These are phyloP conservation scores for Dusona sp. DNA, from an alignment of 2,888 invertebrate species.

Conservation along the genomic window DNA sequence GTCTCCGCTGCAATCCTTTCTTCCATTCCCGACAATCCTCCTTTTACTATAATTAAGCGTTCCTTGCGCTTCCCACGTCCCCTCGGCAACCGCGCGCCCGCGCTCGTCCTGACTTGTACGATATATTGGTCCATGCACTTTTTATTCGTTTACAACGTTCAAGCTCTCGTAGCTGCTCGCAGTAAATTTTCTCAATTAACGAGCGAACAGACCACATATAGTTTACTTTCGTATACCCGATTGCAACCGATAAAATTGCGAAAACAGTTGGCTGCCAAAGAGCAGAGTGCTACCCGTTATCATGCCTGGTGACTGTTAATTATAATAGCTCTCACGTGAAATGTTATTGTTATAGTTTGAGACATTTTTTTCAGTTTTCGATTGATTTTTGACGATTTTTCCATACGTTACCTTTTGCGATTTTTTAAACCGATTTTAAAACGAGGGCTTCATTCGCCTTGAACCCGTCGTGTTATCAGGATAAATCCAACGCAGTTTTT, in stretches of 20 bases:
- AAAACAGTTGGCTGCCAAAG: neutral
- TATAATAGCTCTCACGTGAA: neutral
- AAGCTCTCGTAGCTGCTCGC: neutral
- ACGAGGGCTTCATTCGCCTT: no score
- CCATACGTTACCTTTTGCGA: no score
- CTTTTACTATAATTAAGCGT: conserved; percentile 13
- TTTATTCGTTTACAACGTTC: neutral
- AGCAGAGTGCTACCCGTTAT: neutral
- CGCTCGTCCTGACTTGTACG: neutral
- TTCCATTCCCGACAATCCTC: neutral
- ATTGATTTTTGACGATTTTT: neutral
- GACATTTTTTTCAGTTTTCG: neutral
- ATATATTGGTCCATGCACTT: neutral
- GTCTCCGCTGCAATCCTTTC: neutral
- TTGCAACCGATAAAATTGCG: neutral
- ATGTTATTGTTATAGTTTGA: neutral
- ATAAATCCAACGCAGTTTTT: no score
- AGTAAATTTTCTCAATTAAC: conserved; percentile 10
- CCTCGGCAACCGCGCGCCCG: neutral
- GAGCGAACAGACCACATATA: neutral
- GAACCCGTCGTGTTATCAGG: no score
- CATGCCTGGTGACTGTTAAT: neutral
- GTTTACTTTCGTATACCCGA: neutral
- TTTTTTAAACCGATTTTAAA: no score
- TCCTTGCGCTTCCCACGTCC: neutral